Percentiles rank a stretch among this genome's conserved stretches.
Evolutionary conservation across 2,888 invertebrate genomes (phyloP).

Genomic region (Aporophyla lueneburgensis): DNA sequence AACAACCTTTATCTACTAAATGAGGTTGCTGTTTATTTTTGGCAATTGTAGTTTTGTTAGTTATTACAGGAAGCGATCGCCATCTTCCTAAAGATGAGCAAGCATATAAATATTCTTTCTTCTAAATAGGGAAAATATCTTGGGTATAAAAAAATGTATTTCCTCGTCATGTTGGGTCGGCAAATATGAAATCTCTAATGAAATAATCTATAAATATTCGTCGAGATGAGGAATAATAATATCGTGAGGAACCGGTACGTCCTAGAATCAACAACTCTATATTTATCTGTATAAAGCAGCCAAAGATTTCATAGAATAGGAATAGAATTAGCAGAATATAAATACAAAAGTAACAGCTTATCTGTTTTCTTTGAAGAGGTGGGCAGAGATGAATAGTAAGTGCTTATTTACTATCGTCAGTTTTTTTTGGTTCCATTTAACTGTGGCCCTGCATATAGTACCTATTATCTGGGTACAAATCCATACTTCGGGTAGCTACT

Average conservation of each 20-base stretch:
- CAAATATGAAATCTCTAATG: background rate
- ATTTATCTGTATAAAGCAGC: background rate
- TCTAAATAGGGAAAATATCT: background rate
- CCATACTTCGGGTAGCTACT: background rate
- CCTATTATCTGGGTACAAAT: no score
- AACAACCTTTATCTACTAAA: slow-evolving; percentile 8
- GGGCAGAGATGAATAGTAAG: background rate
- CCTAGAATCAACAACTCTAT: no score
- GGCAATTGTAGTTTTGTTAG: background rate
- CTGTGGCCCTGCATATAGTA: background rate
- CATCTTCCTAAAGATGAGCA: background rate
- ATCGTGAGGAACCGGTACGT: no score
- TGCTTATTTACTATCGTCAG: no score
- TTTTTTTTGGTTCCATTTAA: background rate
- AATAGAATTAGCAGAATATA: background rate
- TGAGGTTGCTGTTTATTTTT: background rate
- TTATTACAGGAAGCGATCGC: background rate
- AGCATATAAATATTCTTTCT: background rate
- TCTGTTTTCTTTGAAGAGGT: background rate
- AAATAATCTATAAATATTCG: slow-evolving; percentile 8
- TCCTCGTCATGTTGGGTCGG: background rate
- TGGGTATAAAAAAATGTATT: background rate
- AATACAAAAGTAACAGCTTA: background rate
- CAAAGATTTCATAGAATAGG: background rate
- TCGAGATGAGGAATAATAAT: no score